Conservation (phyloP, 2,797 vertebrate species). For the Acanthornis magna region DNA sequence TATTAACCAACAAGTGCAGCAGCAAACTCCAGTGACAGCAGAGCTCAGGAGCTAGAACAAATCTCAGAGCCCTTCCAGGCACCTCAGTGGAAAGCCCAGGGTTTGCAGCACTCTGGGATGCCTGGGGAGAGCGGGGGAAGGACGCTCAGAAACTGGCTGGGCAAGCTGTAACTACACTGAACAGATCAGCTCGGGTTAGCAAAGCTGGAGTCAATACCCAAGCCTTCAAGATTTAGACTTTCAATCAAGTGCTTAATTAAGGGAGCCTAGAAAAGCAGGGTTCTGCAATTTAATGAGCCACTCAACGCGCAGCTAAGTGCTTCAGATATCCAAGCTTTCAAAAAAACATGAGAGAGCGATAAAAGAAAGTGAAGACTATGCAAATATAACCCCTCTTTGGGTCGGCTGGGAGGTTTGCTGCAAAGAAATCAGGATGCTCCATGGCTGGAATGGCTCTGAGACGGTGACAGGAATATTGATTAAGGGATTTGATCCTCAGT, state of each 20-base stretch:
- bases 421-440: neutral
- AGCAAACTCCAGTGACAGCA: neutral
- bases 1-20: neutral
- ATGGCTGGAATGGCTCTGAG: neutral
- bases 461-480: neutral
- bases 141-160: neutral
- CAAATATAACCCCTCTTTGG: neutral
- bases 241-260: slow-evolving; percentile 61
- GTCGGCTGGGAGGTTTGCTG: neutral
- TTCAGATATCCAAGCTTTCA: slow-evolving; percentile 21
- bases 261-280: neutral
- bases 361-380: neutral
- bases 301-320: neutral
- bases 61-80: neutral
- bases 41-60: neutral
- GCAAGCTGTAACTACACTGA: slow-evolving; percentile 2
- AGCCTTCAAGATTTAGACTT: slow-evolving; percentile 44
- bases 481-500: neutral
- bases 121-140: neutral
- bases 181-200: slow-evolving; percentile 23
- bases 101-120: neutral
- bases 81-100: neutral
- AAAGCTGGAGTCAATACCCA: slow-evolving; percentile 16
- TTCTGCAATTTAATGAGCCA: slow-evolving; percentile 53
- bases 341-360: slow-evolving; percentile 17